phyloP scores from a whole-genome alignment of 2,888 invertebrate species.

The Neoscelio sp. region DNA sequence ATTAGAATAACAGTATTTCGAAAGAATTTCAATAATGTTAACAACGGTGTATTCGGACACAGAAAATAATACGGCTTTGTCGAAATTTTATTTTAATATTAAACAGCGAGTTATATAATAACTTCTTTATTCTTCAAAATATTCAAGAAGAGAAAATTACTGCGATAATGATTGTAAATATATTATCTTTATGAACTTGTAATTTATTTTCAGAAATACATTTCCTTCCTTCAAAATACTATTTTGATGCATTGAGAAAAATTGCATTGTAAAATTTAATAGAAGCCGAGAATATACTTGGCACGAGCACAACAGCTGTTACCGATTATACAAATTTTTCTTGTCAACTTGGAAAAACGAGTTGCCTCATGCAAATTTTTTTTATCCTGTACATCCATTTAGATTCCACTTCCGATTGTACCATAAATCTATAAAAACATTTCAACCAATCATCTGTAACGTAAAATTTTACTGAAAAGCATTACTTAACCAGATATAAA shows the following conservation, averaged over 20 bases:
- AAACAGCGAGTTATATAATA: no score
- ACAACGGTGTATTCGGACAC: no score
- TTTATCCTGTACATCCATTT: slow-evolving; percentile 22
- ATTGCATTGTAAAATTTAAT: slow-evolving; percentile 39
- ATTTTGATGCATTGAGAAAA: slow-evolving; percentile 17
- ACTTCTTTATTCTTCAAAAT: no score
- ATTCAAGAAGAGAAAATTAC: no score
- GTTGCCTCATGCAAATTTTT: slow-evolving; percentile 13
- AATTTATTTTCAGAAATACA: no score
- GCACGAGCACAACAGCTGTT: slow-evolving; percentile 33
- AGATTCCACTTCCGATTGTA: slow-evolving; percentile 11
- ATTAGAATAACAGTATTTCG: no score
- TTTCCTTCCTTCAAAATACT: background rate
- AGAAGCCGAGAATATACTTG: slow-evolving; percentile 16
- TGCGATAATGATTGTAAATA: no score
- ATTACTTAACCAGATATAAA: background rate
- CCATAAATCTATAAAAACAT: background rate
- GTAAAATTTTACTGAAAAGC: background rate
- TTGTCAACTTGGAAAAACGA: slow-evolving; percentile 30
- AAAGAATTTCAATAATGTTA: no score
- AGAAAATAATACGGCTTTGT: no score
- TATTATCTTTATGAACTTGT: no score
- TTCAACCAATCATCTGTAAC: slow-evolving; percentile 14
- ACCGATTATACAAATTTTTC: slow-evolving; percentile 37
- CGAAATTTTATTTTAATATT: no score